A percentile compares a stretch with the other conserved stretches of the same genome.
These are phyloP conservation scores for Cheilosia impressa DNA, from an alignment of 2,888 invertebrate species.

Conservation along the genomic window DNA sequence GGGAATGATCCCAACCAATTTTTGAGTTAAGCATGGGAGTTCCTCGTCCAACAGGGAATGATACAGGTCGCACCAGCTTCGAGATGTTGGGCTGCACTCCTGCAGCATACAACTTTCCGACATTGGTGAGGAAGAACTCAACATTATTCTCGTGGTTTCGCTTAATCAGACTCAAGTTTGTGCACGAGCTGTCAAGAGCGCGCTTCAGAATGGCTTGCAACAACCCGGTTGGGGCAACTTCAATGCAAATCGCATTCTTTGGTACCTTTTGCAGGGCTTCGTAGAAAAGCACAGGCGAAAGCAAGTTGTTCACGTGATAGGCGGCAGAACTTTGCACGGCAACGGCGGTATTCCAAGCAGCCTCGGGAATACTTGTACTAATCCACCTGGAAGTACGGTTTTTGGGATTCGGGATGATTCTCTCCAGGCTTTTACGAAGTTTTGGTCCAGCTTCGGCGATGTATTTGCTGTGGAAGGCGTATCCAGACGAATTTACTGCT, in stretches of 20 bases:
- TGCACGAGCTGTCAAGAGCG: constrained; percentile 89
- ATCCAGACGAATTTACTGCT: constrained; percentile 92
- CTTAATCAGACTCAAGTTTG: constrained; percentile 94
- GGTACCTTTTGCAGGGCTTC: constrained; percentile 94
- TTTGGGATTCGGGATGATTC: constrained; percentile 92
- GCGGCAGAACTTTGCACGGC: constrained; percentile 93
- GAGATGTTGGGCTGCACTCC: constrained; percentile 91
- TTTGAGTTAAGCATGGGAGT: constrained; percentile 95
- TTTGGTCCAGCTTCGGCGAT: constrained; percentile 93
- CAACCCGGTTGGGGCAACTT: constrained; percentile 97
- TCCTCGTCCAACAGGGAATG: constrained; percentile 94
- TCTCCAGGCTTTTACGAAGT: constrained; percentile 90
- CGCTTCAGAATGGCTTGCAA: constrained; percentile 97
- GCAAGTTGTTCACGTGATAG: constrained; percentile 97
- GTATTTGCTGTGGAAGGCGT: constrained; percentile 97
- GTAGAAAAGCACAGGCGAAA: constrained; percentile 96
- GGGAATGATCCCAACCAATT: constrained; percentile 96
- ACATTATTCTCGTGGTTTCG: constrained; percentile 90
- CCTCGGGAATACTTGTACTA: constrained; percentile 95
- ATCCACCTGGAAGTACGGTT: constrained; percentile 94
- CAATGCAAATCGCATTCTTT: constrained; percentile 94
- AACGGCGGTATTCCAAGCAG: constrained; percentile 90
- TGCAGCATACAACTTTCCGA: constrained; percentile 92
- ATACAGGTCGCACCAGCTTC: constrained; percentile 90
- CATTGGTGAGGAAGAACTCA: constrained; percentile 89